Percentiles rank a stretch among this genome's conserved stretches.
Conservation (phyloP, 1,140 invertebrate genomes). For the Psix sp. region DNA sequence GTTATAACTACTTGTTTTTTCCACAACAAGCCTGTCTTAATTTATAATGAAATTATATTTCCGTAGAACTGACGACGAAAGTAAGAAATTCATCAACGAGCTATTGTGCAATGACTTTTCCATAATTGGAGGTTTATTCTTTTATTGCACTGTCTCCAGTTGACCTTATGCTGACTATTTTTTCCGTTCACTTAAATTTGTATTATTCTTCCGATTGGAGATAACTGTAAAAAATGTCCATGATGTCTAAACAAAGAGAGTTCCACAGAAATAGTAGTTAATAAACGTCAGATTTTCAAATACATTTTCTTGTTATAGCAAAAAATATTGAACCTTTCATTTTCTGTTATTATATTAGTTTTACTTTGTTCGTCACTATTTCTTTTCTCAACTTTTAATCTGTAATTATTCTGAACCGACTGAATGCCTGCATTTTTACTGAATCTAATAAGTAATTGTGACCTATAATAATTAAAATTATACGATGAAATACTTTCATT, state of each 20-base stretch:
- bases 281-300: too few relatives aligned
- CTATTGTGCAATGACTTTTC: constrained; percentile 54
- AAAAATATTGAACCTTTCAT: too few relatives aligned
- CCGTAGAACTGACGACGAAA: constrained; percentile 36
- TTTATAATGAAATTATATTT: constrained; percentile 51
- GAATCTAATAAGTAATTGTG: too few relatives aligned
- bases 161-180: constrained; percentile 43
- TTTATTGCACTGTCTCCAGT: constrained; percentile 36
- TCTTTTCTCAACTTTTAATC: too few relatives aligned
- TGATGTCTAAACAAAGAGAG: constrained; percentile 15
- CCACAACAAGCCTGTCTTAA: constrained; percentile 32
- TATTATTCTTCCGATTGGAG: constrained; percentile 35
- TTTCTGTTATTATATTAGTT: too few relatives aligned
- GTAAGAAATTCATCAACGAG: constrained; percentile 41
- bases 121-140: constrained; percentile 45
- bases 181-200: constrained; percentile 35
- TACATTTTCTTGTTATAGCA: too few relatives aligned
- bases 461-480: too few relatives aligned
- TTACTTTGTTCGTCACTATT: too few relatives aligned
- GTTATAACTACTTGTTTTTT: too few relatives aligned
- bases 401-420: too few relatives aligned
- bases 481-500: too few relatives aligned
- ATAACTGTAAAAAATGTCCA: constrained; percentile 17
- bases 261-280: constrained; percentile 4
- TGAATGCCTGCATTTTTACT: too few relatives aligned